Conservation (phyloP, 1,140 invertebrate species). For the Scaptomyza hsui region DNA sequence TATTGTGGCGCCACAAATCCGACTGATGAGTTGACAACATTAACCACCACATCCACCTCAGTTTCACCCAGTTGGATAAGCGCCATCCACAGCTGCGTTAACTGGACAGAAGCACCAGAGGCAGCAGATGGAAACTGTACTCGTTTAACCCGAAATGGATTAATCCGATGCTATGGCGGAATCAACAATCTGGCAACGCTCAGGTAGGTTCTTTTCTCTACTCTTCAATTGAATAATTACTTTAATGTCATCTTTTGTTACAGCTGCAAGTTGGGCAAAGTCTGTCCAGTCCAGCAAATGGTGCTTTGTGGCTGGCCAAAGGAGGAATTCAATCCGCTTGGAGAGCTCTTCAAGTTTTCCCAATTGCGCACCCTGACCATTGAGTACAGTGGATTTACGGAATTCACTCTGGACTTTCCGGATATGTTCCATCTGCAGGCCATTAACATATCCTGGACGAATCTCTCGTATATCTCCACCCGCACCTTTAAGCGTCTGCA, state of each 20-base stretch:
- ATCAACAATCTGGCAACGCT: constrained; percentile 68
- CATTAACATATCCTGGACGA: constrained; percentile 84
- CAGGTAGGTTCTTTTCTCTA: constrained; percentile 26
- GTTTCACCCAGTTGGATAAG: neutral
- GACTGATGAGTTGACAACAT: neutral
- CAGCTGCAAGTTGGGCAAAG: constrained; percentile 34
- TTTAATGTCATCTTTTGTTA: neutral
- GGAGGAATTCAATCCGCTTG: constrained; percentile 64
- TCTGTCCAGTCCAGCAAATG: constrained; percentile 40
- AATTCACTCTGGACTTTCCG: constrained; percentile 80
- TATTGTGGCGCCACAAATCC: neutral
- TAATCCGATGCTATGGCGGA: constrained; percentile 74
- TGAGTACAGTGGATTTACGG: constrained; percentile 79
- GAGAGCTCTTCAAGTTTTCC: constrained; percentile 71
- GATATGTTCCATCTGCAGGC: constrained; percentile 79
- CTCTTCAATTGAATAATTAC: too few relatives aligned
- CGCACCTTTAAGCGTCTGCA: constrained; percentile 82
- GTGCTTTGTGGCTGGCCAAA: constrained; percentile 79
- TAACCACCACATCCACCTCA: neutral
- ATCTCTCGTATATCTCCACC: constrained; percentile 73
- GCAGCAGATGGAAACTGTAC: constrained; percentile 70
- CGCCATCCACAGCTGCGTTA: constrained; percentile 47
- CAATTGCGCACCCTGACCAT: constrained; percentile 78
- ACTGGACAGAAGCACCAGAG: constrained; percentile 69
- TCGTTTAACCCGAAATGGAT: constrained; percentile 41